These are phyloP conservation scores for Apodemia zela DNA, from an alignment of 2,888 invertebrate species.

Conservation along the genomic window DNA sequence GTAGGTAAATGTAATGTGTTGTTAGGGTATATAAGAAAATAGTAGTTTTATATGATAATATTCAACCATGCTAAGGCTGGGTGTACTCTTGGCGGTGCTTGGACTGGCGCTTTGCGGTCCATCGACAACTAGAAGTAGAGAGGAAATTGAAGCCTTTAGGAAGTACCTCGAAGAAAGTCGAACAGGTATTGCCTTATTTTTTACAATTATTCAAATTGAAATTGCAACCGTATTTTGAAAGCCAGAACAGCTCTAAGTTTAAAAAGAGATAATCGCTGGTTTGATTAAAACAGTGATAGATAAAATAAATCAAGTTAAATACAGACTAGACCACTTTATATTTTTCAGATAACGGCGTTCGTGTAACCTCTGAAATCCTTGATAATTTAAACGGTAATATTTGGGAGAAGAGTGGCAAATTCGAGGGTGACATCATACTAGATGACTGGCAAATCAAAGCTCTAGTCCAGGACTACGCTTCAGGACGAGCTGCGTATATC, in stretches of 20 bases:
- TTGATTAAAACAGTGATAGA: no score
- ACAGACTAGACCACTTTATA: neutral
- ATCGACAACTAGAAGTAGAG: conserved; percentile 44
- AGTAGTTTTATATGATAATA: neutral
- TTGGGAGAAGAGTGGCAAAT: conserved; percentile 62
- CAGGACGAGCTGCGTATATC: conserved; percentile 56
- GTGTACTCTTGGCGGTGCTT: conserved; percentile 39
- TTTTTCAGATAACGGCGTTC: conserved; percentile 41
- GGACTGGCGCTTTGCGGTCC: conserved; percentile 46
- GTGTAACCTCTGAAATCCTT: conserved; percentile 38
- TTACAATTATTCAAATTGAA: no score
- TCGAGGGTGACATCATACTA: conserved; percentile 61
- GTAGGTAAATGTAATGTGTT: neutral
- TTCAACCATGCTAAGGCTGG: conserved; percentile 45
- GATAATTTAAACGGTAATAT: conserved; percentile 38
- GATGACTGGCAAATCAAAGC: conserved; percentile 57
- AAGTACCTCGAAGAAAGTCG: conserved; percentile 48
- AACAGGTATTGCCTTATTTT: conserved; percentile 25
- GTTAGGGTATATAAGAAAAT: conserved; percentile 5
- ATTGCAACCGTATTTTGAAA: no score
- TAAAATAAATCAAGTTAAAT: no score
- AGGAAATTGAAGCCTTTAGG: conserved; percentile 55
- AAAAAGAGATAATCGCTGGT: no score
- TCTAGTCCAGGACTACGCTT: conserved; percentile 51
- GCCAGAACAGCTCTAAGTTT: no score